A percentile compares a stretch with the other conserved stretches of the same genome.
Evolutionary conservation across 1,140 invertebrate genomes (phyloP).

Genomic region (Nymphalis io): DNA sequence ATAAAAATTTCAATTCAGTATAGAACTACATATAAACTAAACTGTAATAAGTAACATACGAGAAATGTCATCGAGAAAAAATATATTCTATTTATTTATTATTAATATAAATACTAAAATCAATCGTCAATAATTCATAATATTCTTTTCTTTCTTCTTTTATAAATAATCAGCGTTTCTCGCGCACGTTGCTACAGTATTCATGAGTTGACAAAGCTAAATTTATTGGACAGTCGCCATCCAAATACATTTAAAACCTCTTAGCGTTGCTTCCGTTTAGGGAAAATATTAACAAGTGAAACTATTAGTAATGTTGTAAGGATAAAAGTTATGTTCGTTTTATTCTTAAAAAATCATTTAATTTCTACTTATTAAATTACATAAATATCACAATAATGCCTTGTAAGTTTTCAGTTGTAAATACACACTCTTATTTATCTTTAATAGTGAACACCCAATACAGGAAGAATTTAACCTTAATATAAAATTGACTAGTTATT

Average conservation of each 20-base stretch:
- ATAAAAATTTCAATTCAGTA: too few relatives aligned
- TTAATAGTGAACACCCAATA: too few relatives aligned
- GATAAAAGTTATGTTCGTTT: not conserved
- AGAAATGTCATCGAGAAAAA: too few relatives aligned
- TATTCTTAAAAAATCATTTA: not conserved
- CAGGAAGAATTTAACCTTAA: too few relatives aligned
- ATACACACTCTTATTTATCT: too few relatives aligned
- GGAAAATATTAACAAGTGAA: not conserved
- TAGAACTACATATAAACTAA: too few relatives aligned
- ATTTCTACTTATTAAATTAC: too few relatives aligned
- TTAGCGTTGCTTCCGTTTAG: conserved; percentile 24
- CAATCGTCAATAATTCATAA: not conserved
- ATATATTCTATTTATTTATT: not conserved
- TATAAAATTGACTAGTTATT: too few relatives aligned
- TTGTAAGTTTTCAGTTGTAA: too few relatives aligned
- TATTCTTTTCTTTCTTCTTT: conserved; percentile 6
- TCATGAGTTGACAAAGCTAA: conserved; percentile 26
- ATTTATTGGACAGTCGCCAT: conserved; percentile 32
- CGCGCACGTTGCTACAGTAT: conserved; percentile 7
- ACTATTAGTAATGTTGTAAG: not conserved
- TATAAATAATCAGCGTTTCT: conserved; percentile 2
- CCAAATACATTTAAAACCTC: conserved; percentile 33
- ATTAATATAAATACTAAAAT: not conserved
- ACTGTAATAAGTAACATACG: too few relatives aligned
- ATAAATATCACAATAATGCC: too few relatives aligned